Conservation (phyloP, 2,888 invertebrate genomes). For the Desoria tigrina region DNA sequence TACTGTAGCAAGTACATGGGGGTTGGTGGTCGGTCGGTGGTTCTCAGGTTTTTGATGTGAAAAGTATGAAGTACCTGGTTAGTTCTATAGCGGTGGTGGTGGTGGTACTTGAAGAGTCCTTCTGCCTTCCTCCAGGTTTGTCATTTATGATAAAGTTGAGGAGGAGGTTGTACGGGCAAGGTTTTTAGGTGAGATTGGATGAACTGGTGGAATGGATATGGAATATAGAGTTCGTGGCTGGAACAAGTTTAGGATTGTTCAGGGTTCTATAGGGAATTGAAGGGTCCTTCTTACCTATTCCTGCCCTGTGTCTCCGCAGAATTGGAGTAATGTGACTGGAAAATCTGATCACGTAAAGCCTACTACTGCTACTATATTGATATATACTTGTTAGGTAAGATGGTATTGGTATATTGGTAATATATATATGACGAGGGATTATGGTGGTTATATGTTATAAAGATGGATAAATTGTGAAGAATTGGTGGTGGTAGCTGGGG, state of each 20-base stretch:
- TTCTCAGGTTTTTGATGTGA: no score
- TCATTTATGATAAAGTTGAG: no score
- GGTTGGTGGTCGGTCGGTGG: no score
- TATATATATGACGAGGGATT: background rate
- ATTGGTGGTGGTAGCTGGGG: background rate
- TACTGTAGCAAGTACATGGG: no score
- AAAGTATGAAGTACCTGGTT: no score
- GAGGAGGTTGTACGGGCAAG: background rate
- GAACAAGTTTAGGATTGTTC: background rate
- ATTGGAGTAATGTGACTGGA: constrained; percentile 35
- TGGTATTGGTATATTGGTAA: no score
- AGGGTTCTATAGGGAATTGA: constrained; percentile 5
- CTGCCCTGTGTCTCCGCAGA: constrained; percentile 1
- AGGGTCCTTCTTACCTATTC: constrained; percentile 3
- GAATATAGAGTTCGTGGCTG: background rate
- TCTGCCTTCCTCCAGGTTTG: no score
- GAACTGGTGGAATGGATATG: background rate
- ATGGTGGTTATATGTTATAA: background rate
- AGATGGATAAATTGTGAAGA: constrained; percentile 8
- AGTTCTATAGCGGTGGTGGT: no score
- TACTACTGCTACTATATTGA: no score
- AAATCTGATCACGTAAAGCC: constrained; percentile 39
- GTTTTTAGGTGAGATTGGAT: constrained; percentile 1
- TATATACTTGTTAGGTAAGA: no score
- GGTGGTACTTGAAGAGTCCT: no score